Evolutionary conservation across 2,113 vertebrate species (phyloP).

Genomic region (Rousettus leschenaultii): DNA sequence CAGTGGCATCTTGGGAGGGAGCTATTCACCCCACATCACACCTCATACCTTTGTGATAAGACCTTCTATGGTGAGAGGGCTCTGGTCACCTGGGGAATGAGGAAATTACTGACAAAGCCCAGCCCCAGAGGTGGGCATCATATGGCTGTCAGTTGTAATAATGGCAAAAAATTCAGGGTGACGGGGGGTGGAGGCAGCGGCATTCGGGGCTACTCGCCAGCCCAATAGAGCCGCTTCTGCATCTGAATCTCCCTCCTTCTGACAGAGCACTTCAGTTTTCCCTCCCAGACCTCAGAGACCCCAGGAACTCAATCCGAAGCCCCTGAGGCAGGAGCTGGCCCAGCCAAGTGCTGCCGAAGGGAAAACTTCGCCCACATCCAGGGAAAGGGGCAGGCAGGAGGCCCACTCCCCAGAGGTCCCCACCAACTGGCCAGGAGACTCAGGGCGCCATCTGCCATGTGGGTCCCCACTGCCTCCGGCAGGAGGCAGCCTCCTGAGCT

Average conservation of each 20-base stretch:
- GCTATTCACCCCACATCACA: neutral
- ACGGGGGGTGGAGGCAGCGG: accelerated
- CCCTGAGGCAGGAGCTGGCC: neutral
- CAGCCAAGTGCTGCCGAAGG: neutral
- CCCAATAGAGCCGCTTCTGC: neutral
- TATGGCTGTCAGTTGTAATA: accelerated
- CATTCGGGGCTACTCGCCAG: accelerated
- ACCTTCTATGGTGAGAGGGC: neutral
- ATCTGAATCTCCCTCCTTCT: accelerated
- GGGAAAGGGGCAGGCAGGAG: neutral
- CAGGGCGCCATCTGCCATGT: neutral
- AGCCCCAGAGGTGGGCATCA: neutral
- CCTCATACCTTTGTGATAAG: neutral
- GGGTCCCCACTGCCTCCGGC: neutral
- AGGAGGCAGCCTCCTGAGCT: neutral
- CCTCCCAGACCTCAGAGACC: neutral
- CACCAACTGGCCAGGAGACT: neutral
- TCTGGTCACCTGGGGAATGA: neutral
- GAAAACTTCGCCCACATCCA: neutral
- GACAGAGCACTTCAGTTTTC: neutral
- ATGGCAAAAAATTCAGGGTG: neutral
- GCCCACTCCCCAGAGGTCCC: neutral
- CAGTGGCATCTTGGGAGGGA: neutral
- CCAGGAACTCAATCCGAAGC: neutral
- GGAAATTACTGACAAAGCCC: neutral